phyloP scores from a whole-genome alignment of 2,888 invertebrate genomes.

The Drosophila buzzatii region DNA sequence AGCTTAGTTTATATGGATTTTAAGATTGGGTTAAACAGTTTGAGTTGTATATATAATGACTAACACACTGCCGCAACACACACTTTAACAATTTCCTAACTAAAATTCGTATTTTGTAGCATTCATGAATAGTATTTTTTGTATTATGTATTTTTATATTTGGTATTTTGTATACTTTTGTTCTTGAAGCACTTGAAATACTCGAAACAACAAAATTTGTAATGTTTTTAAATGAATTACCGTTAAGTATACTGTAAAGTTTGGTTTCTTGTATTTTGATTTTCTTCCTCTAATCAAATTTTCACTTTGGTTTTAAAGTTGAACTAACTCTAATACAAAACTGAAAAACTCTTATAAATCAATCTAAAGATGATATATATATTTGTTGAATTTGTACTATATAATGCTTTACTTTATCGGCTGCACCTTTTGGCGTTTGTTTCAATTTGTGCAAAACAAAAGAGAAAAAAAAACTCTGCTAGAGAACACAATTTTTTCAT shows the following conservation, averaged over 20 bases:
- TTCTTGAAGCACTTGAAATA: not conserved
- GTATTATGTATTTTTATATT: slow-evolving; percentile 3
- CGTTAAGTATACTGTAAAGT: not conserved
- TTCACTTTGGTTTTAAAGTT: slow-evolving; percentile 5
- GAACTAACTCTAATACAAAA: slow-evolving; percentile 11
- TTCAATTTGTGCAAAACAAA: slow-evolving; percentile 39
- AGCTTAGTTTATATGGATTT: no score
- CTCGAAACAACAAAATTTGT: not conserved
- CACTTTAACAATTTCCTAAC: not conserved
- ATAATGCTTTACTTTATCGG: slow-evolving; percentile 54
- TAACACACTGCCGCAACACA: not conserved
- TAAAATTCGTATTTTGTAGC: slow-evolving; percentile 4
- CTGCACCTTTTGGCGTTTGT: slow-evolving; percentile 52
- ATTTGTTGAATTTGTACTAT: slow-evolving; percentile 9
- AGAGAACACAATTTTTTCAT: slow-evolving; percentile 47
- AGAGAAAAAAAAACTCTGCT: not conserved
- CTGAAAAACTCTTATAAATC: slow-evolving; percentile 8
- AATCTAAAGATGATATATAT: slow-evolving; percentile 7
- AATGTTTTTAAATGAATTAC: not conserved
- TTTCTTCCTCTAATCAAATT: not conserved
- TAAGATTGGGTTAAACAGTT: not conserved
- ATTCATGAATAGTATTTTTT: not conserved
- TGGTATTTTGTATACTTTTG: slow-evolving; percentile 1
- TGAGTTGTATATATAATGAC: not conserved
- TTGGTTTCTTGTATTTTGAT: slow-evolving; percentile 1